Evolutionary conservation across 2,113 vertebrate genomes (phyloP).

Genomic region (Myanophis thanlyinensis): DNA sequence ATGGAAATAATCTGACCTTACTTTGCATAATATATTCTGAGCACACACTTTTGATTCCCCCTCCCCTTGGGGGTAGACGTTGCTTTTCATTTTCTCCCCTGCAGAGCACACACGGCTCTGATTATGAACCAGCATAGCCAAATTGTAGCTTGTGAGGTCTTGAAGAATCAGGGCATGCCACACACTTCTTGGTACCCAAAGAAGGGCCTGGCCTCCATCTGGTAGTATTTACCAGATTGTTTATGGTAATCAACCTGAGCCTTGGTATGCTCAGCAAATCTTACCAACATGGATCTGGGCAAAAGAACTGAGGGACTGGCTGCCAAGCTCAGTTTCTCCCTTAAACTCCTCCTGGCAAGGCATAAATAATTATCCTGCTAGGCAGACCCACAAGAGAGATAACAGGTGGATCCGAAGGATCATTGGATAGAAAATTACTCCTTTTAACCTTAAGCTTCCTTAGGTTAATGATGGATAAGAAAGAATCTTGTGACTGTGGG

Average conservation of each 20-base stretch:
- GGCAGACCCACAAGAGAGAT: not conserved
- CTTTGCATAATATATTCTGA: constrained; percentile 26
- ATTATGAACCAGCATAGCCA: constrained; percentile 4
- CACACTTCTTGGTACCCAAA: not conserved
- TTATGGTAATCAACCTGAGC: constrained; percentile 18
- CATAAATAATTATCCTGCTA: not conserved
- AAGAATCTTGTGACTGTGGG: not conserved
- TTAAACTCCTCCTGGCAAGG: not conserved
- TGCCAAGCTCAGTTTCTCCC: not conserved
- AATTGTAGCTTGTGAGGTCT: constrained; percentile 7
- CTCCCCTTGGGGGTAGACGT: not conserved
- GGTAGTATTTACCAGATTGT: constrained; percentile 1
- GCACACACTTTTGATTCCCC: constrained; percentile 9
- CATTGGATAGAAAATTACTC: not conserved
- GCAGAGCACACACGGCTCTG: constrained; percentile 7
- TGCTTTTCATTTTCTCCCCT: constrained; percentile 9
- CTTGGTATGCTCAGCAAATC: not conserved
- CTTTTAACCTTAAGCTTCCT: not conserved
- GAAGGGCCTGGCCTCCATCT: not conserved
- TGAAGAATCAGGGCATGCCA: not conserved
- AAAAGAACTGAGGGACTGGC: not conserved
- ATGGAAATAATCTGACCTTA: constrained; percentile 16
- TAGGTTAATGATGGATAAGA: not conserved
- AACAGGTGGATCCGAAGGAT: not conserved
- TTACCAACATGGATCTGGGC: not conserved